These are phyloP conservation scores for Enhydra lutris DNA, from an alignment of 2,113 vertebrate genomes.

Conservation along the genomic window DNA sequence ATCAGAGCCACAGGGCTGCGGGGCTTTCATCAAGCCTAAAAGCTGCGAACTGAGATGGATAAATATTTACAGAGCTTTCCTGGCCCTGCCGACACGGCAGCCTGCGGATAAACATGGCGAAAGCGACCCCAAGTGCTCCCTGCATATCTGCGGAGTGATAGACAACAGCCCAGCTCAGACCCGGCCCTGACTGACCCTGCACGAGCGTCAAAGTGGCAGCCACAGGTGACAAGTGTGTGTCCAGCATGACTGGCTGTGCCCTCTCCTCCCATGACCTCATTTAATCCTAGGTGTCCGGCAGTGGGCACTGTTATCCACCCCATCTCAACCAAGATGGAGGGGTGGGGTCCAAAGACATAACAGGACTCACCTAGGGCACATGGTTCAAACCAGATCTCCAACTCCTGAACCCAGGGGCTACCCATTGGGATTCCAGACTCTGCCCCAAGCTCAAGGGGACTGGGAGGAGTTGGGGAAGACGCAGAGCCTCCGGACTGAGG, in stretches of 20 bases:
- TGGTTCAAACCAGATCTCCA: background rate
- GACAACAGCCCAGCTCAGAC: background rate
- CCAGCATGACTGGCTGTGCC: background rate
- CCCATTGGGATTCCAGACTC: background rate
- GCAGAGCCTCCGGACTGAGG: background rate
- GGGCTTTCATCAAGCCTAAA: constrained; percentile 35
- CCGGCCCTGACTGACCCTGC: background rate
- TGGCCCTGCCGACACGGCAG: background rate
- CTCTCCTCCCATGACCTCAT: background rate
- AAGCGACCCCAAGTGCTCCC: constrained; percentile 53
- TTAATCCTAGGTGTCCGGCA: background rate
- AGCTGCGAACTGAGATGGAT: constrained; percentile 32
- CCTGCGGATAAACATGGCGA: constrained; percentile 32
- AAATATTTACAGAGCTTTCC: constrained; percentile 73
- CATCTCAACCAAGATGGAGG: background rate
- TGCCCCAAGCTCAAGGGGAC: background rate
- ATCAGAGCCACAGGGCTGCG: background rate
- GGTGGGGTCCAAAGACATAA: background rate
- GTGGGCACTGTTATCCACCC: background rate
- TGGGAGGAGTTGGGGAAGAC: background rate
- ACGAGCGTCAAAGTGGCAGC: background rate
- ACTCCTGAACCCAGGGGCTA: background rate
- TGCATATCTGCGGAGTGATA: background rate
- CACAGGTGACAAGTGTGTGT: background rate
- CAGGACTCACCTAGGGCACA: background rate